Evolutionary conservation across 2,113 vertebrate genomes (phyloP), one percentile per base, ranked within the genome.

Genomic region (Athene cunicularia): DNA sequence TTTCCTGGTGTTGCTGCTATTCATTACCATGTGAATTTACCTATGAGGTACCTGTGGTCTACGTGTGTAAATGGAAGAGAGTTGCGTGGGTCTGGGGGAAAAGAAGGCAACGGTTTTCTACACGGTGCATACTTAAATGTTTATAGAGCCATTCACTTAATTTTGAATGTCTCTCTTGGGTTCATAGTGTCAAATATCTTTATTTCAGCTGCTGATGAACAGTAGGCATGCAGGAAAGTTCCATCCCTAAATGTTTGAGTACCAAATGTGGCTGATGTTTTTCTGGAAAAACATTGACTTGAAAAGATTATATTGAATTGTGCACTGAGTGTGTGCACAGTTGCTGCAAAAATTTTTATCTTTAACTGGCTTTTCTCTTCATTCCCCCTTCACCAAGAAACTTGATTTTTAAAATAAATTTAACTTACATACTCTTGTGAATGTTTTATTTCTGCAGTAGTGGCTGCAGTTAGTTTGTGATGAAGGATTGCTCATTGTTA

Each of bases 401-500:
- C 37, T 55, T 84, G 32, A 10, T 90, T 45, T 84, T 96, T 82
- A 41, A 83, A 82, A 43, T 50, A 79, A 73, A 80, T 90, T 80
- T 50, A 49, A 41, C 17, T n/a, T 76, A 24, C 23, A 23, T 83
- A 33, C 8, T 92, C 62, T 72, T 37, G 11, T 39, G 32, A 63
- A 41, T 86, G 68, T 70, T 52, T 58, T 30, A 27, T 82, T 90
- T 85, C 62, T 58, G 28, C 67, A 86, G 90, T 67, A 64, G 53
- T 84, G 88, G 45, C 35, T 85, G 62, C 43, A 72, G 64, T 60
- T 83, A 74, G 71, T 66, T 91, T 84, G 66, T 91, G 71, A 27
- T 50, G 32, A 93, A 97, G 74, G 83, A 59, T 81, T 72, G 62
- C 71, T 95, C 87, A 74, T 81, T 96, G 88, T 96, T 93, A 37